phyloP scores from a whole-genome alignment of 1,140 invertebrate genomes.

The Temnothorax nylanderi region DNA sequence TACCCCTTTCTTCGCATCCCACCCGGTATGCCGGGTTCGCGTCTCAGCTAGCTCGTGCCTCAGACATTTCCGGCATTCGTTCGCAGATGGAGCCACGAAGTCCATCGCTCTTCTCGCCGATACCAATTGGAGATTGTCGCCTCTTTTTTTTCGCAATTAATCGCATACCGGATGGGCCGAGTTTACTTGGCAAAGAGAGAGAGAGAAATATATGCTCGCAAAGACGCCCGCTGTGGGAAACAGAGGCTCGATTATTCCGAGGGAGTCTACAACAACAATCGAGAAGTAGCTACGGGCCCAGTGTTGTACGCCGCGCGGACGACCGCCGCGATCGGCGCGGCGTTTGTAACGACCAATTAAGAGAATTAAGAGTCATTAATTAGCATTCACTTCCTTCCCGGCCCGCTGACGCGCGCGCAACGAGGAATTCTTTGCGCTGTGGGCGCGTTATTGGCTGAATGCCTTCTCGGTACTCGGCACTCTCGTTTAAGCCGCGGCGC shows the following conservation, averaged over 20 bases:
- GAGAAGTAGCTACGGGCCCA: conserved; percentile 69
- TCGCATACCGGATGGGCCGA: conserved; percentile 56
- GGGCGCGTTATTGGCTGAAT: conserved; percentile 80
- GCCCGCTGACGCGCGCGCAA: conserved; percentile 67
- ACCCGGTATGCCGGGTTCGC: conserved; percentile 71
- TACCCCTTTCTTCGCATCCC: neutral
- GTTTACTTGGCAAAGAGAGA: conserved; percentile 36
- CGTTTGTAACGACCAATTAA: conserved; percentile 83
- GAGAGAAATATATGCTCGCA: neutral
- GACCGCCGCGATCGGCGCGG: conserved; percentile 73
- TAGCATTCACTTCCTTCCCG: conserved; percentile 83
- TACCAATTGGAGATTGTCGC: conserved; percentile 48
- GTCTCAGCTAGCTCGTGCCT: conserved; percentile 65
- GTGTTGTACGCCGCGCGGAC: conserved; percentile 28
- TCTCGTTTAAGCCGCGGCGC: conserved; percentile 20
- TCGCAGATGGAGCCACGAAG: conserved; percentile 76
- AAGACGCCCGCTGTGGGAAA: conserved; percentile 65
- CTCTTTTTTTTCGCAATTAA: conserved; percentile 64
- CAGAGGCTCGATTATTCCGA: conserved; percentile 24
- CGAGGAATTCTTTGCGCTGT: conserved; percentile 80
- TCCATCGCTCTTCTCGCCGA: conserved; percentile 24
- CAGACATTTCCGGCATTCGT: conserved; percentile 49
- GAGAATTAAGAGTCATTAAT: conserved; percentile 86
- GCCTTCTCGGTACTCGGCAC: conserved; percentile 76
- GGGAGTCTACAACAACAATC: conserved; percentile 24